phyloP scores from a whole-genome alignment of 2,113 vertebrate genomes.

The Rattus norvegicus region GRCr8 NC_086021.1:122328001-122328500 shows the following conservation, averaged over 20 bases:
- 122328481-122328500: background rate
- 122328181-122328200: background rate
- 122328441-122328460: background rate
- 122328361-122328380: conserved; percentile 1
- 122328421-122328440: background rate
- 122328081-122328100: background rate
- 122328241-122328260: background rate
- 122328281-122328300: background rate
- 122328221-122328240: background rate
- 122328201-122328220: background rate
- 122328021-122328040: background rate
- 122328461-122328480: background rate
- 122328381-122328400: conserved; percentile 10
- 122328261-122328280: background rate
- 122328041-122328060: background rate
- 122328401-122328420: background rate
- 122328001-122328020: background rate
- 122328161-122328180: background rate
- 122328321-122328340: background rate
- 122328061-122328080: background rate
- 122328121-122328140: background rate
- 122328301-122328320: conserved; percentile 20
- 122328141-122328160: conserved; percentile 17
- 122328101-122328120: background rate
- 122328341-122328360: background rate